Conservation (phyloP, 2,888 invertebrate species). For the Eurytoma adleriae region DNA sequence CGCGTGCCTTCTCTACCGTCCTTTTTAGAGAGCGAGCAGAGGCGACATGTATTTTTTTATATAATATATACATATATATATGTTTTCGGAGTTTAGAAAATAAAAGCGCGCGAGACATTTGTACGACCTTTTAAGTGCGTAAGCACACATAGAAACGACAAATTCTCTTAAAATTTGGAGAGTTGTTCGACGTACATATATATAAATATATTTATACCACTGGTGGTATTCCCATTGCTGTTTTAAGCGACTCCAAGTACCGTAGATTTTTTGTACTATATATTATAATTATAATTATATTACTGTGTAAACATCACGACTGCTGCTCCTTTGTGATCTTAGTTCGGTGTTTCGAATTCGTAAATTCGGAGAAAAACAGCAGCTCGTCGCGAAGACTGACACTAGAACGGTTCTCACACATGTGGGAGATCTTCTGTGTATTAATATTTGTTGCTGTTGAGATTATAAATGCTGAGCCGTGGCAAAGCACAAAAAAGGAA, state of each 20-base stretch:
- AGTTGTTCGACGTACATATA: slow-evolving; percentile 30
- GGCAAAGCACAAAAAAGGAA: slow-evolving; percentile 21
- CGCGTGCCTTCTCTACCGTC: slow-evolving; percentile 54
- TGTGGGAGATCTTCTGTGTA: slow-evolving; percentile 34
- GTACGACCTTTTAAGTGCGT: slow-evolving; percentile 27
- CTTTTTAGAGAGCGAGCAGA: slow-evolving; percentile 42
- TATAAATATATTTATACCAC: slow-evolving; percentile 49
- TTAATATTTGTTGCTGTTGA: slow-evolving; percentile 57
- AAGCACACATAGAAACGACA: slow-evolving; percentile 19
- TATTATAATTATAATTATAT: slow-evolving; percentile 48
- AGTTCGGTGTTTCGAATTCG: slow-evolving; percentile 49
- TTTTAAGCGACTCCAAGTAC: slow-evolving; percentile 54
- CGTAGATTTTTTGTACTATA: slow-evolving; percentile 57
- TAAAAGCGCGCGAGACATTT: slow-evolving; percentile 37
- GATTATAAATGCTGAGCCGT: slow-evolving; percentile 44
- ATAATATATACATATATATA: slow-evolving; percentile 50
- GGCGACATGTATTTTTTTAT: slow-evolving; percentile 57
- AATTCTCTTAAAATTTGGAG: slow-evolving; percentile 14
- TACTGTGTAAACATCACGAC: slow-evolving; percentile 46
- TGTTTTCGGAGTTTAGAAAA: slow-evolving; percentile 45
- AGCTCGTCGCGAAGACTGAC: slow-evolving; percentile 57
- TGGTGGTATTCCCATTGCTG: slow-evolving; percentile 57
- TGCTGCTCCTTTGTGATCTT: slow-evolving; percentile 56
- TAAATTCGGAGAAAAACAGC: slow-evolving; percentile 48
- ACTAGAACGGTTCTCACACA: slow-evolving; percentile 24